Conservation (phyloP, 2,888 invertebrate species). For the Amaurobius ferox region DNA sequence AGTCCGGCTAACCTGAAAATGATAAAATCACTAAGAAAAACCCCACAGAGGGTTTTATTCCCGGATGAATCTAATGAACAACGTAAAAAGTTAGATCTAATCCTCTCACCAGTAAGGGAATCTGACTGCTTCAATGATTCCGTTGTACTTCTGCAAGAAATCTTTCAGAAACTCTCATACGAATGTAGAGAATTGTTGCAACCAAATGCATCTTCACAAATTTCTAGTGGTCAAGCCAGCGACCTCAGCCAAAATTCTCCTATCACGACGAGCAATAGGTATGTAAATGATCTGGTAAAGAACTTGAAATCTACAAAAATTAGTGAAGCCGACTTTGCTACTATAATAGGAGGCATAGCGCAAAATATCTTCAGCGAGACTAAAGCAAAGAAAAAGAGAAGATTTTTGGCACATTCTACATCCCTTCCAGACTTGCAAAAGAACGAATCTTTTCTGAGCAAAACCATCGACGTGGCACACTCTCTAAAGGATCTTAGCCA, state of each 20-base stretch:
- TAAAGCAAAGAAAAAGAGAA: constrained; percentile 21
- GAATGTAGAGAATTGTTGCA: constrained; percentile 53
- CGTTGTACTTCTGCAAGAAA: constrained; percentile 56
- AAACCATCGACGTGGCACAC: not conserved
- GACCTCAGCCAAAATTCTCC: not conserved
- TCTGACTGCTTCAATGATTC: constrained; percentile 52
- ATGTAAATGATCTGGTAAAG: constrained; percentile 32
- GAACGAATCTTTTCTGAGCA: not conserved
- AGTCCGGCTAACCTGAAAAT: not conserved
- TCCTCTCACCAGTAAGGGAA: constrained; percentile 2
- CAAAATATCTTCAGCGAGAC: constrained; percentile 57
- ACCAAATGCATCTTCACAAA: not conserved
- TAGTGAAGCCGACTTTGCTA: constrained; percentile 49
- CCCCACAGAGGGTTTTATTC: not conserved
- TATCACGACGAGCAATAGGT: constrained; percentile 16
- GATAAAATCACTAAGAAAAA: not conserved
- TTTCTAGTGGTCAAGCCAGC: not conserved
- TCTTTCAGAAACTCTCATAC: constrained; percentile 61
- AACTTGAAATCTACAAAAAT: constrained; percentile 34
- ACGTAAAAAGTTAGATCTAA: not conserved
- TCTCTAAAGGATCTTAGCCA: constrained; percentile 24
- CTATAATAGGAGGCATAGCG: constrained; percentile 49
- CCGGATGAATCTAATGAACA: not conserved
- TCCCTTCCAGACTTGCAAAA: constrained; percentile 44
- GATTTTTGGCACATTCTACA: not conserved